These are phyloP conservation scores for Teleogryllus oceanicus DNA, from an alignment of 2,888 invertebrate species.

Conservation along the genomic window DNA sequence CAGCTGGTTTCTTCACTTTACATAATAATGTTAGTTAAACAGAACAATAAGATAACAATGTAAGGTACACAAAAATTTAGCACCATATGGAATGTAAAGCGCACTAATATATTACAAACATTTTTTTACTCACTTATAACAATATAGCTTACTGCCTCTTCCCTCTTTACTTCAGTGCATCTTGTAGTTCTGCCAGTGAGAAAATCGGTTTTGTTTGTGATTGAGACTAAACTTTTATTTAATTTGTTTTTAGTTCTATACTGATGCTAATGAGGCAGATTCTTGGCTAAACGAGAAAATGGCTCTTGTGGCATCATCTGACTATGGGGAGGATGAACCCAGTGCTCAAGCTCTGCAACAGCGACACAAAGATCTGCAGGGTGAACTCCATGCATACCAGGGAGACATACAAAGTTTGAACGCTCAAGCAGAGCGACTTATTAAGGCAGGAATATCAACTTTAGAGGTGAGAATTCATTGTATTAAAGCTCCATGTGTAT, in stretches of 20 bases:
- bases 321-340: constrained; percentile 90
- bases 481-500: background rate
- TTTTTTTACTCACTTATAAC: too few species aligned
- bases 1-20: too few species aligned
- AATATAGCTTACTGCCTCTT: too few species aligned
- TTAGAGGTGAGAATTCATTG: constrained; percentile 51
- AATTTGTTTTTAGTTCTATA: constrained; percentile 66
- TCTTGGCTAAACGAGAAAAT: constrained; percentile 97
- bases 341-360: constrained; percentile 84
- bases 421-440: constrained; percentile 71
- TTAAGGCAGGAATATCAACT: constrained; percentile 70
- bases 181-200: too few species aligned
- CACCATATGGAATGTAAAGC: too few species aligned
- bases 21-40: too few species aligned
- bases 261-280: constrained; percentile 96
- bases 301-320: constrained; percentile 81
- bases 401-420: constrained; percentile 81
- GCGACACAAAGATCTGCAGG: constrained; percentile 80
- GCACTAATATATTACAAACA: too few species aligned
- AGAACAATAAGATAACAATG: too few species aligned
- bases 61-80: too few species aligned
- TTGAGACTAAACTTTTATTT: background rate
- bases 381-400: constrained; percentile 82
- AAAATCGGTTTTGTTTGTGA: background rate
- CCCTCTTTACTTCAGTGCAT: too few species aligned